Evolutionary conservation across 2,888 invertebrate species (phyloP), one percentile per base, ranked within the genome.

Genomic region (Polydesmus complanatus): DNA sequence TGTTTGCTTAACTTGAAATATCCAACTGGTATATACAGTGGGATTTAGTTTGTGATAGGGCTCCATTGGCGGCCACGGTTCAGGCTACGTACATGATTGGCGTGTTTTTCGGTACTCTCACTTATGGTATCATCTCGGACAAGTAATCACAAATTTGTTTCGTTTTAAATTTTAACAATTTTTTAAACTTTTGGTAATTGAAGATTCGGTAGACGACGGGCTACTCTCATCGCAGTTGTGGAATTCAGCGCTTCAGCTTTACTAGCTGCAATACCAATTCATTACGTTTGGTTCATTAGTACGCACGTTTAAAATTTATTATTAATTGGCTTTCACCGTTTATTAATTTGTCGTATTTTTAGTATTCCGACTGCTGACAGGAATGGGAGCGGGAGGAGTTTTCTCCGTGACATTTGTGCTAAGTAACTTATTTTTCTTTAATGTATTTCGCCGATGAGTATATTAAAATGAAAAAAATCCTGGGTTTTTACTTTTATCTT

Each of bases 261-360:
- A 14, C 23, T 51, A 27, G 58, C 58, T 25, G 37, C 58, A 27
- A 50, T 58, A n/a, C 58, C 58, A 19, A 51, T 58, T n/a, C 58
- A 58, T 51, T 58, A 58, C 51, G 27, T 58, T 22, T 58, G 58
- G 58, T 58, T 58, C 21, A 58, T n/a, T n/a, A n/a, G n/a, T n/a
- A n/a, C n/a, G n/a, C n/a, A n/a, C n/a, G n/a, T n/a, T n/a, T n/a
- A n/a, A n/a, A n/a, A n/a, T n/a, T n/a, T n/a, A n/a, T n/a, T n/a
- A n/a, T n/a, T n/a, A n/a, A n/a, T n/a, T n/a, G n/a, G n/a, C n/a
- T n/a, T n/a, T n/a, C n/a, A n/a, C n/a, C n/a, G n/a, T n/a, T n/a
- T n/a, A n/a, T n/a, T n/a, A n/a, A n/a, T n/a, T n/a, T n/a, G n/a
- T n/a, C n/a, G n/a, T n/a, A n/a, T n/a, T n/a, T n/a, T n/a, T 51